Base-by-base conservation (phyloP, 1,140 invertebrate genomes). In the Rhyzopertha dominica region DNA sequence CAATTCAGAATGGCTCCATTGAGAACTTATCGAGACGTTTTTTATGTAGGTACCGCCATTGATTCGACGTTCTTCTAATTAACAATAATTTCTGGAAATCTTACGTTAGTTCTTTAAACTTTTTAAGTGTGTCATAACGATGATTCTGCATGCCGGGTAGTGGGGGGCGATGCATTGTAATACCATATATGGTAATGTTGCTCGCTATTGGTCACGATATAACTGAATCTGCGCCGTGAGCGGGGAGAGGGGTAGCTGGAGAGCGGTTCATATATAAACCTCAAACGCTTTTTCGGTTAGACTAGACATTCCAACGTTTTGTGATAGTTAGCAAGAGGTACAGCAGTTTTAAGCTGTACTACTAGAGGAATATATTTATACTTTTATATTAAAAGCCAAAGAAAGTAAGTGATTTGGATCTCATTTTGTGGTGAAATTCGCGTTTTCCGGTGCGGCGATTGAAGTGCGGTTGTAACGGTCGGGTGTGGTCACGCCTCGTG, bases 151-250 rank as follows among this genome's bases (percentile, higher is more conserved):
- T 16, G 29, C 25, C 23, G 39, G 12, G 32, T 47, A 41, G 46
- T 36, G 48, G 40, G 28, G 43, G 47, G 45, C 53, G 58, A 58
- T 61, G 61, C 61, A 64, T 54, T 64, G 49, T 51, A 57, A 57
- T 57, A 50, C 65, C 65, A 53, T 67, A 65, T 67, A 65, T 65
- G 65, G 65, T 62, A 65, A 66, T 64, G 59, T 63, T 62, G 52
- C 42, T 58, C 44, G 60, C 60, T 32, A 67, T 67, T 65, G 65
- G 65, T 60, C 50, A 35, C 34, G 41, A 32, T 23, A 36, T 24
- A 42, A 25, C 41, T 47, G 49, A 52, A 51, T 43, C 29, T 53
- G 59, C 53, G 56, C 51, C 12, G 36, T 47, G 16, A 28, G 28
- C 25, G 10, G 36, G 29, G 42, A 51, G 47, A 46, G 53, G 55